Evolutionary conservation across 2,888 invertebrate species (phyloP).

Genomic region (Trachelus tabidus): DNA sequence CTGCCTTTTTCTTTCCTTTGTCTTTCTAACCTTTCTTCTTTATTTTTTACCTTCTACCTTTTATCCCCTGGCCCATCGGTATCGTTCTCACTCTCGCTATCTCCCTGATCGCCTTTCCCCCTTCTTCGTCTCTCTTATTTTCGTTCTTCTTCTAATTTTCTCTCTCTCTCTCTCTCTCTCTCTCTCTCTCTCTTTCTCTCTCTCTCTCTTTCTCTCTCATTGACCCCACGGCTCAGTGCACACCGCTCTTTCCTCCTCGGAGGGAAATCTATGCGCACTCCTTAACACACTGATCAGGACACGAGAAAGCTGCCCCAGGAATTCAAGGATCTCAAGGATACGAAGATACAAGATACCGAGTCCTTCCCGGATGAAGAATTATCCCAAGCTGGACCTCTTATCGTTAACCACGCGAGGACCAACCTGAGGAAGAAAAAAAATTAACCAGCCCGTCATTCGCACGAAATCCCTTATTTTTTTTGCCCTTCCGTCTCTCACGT

Average conservation of each 20-base stretch:
- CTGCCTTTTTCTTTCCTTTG: conserved; percentile 4
- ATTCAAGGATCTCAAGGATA: background rate
- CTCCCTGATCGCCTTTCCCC: conserved; percentile 13
- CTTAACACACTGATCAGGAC: conserved; percentile 33
- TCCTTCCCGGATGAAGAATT: background rate
- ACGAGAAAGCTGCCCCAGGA: background rate
- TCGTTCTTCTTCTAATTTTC: conserved; percentile 16
- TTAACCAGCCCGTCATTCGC: background rate
- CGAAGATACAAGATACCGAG: background rate
- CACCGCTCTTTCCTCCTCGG: background rate
- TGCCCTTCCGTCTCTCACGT: background rate
- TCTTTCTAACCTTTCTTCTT: conserved; percentile 2
- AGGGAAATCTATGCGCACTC: conserved; percentile 32
- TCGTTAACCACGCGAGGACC: background rate
- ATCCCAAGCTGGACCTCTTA: background rate
- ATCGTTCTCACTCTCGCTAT: conserved; percentile 22
- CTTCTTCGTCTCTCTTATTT: conserved; percentile 14
- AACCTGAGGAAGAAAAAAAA: background rate
- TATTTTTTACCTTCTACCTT: conserved; percentile 4
- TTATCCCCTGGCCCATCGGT: conserved; percentile 1
- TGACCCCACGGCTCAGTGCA: conserved; percentile 5
- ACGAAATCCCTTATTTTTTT: background rate
- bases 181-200: conserved; percentile 1
- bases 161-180: conserved; percentile 19
- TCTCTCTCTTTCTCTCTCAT: conserved; percentile 23